A percentile compares a stretch with the other conserved stretches of the same genome.
phyloP scores from a whole-genome alignment of 2,888 invertebrate species.

The Spodoptera littoralis region DNA sequence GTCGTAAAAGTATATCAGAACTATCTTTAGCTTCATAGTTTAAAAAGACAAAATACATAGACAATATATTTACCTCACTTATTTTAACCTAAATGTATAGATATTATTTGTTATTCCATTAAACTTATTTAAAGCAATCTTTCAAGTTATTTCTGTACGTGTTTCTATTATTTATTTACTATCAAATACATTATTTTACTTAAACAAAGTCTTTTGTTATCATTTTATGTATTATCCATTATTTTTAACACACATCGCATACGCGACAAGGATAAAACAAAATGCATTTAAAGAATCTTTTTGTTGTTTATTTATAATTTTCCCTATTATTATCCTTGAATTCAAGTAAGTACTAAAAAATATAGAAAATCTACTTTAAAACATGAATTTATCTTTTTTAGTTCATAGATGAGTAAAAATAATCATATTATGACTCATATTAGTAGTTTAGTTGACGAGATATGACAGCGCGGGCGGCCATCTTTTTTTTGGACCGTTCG shows the following conservation, averaged over 20 bases:
- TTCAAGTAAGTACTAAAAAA: constrained; percentile 4
- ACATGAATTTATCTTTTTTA: too few species aligned
- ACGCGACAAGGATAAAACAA: constrained; percentile 23
- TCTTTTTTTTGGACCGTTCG: constrained; percentile 61
- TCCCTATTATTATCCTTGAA: constrained; percentile 24
- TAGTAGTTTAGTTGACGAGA: constrained; percentile 38
- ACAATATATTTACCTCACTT: too few species aligned
- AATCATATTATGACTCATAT: constrained; percentile 47
- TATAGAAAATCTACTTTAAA: too few species aligned
- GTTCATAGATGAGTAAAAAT: constrained; percentile 29
- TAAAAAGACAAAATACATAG: too few species aligned
- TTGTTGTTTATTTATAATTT: constrained; percentile 25
- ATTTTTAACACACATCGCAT: constrained; percentile 5
- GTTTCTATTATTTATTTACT: too few species aligned
- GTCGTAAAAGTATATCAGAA: too few species aligned
- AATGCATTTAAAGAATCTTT: constrained; percentile 5
- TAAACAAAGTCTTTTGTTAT: not conserved
- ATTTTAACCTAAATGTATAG: too few species aligned
- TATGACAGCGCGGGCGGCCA: constrained; percentile 39
- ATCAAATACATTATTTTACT: not conserved
- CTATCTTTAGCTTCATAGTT: too few species aligned
- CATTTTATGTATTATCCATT: constrained; percentile 4
- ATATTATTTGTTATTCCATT: not conserved
- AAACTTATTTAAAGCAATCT: too few species aligned
- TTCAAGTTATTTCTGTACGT: too few species aligned